Base-by-base conservation (phyloP, 2,797 vertebrate genomes). In the Rhodeus uyekii region DNA sequence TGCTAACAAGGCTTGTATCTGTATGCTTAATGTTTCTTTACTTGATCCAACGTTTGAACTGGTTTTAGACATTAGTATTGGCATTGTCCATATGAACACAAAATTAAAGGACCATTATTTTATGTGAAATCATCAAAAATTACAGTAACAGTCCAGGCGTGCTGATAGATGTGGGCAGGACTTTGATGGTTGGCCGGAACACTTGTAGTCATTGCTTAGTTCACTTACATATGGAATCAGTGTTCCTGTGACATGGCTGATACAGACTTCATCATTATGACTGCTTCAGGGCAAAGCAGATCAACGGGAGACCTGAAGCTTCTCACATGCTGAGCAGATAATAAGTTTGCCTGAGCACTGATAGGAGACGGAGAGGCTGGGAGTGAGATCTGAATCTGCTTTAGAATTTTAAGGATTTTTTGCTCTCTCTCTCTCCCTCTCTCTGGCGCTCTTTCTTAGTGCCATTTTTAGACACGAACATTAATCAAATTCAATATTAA, bases 281-380 rank as follows among this genome's bases (percentile, higher is more conserved):
- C 69, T 55, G 76, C 83, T 76, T 76, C 88, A 84, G 88, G 90
- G 87, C 88, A 85, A 85, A 76, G 68, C 53, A 85, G 82, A 83
- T 89, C 85, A 87, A 74, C 84, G 84, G 73, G 3, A 78, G 87
- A 91, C 90, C 91, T 92, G 89, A 92, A 84, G 89, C 90, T 91
- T 80, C 89, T 87, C 89, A 89, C 90, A 86, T 78, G 85, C 88
- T 83, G 88, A 90, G 87, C 88, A 64, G 86, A 91, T 93, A 90
- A 93, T 89, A 89, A 91, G 89, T 86, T 85, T 87, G 81, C 82
- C 80, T 84, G 85, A 84, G 87, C 86, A 87, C 86, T 80, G 84
- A 87, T 42, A 55, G 73, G 77, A 86, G 84, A 83, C 60, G 10
- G 76, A 71, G 76, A 76, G 58, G 71, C 83, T 74, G 27, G 39